Base-by-base conservation (phyloP, 2,888 invertebrate species). In the Hypena proboscidalis region DNA sequence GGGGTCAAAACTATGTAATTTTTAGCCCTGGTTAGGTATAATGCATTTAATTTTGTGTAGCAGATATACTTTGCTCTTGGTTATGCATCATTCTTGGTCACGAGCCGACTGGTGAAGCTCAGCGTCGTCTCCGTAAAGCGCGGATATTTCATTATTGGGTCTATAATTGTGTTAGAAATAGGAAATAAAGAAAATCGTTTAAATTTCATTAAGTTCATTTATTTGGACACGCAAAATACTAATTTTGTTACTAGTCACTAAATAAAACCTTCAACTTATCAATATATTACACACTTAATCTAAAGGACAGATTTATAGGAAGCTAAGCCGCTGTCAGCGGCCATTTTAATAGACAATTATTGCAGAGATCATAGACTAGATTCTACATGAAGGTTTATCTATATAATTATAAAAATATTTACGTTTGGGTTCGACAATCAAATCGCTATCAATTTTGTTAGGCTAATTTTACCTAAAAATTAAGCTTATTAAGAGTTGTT, bases 311-410 rank as follows among this genome's bases (percentile, higher is more conserved):
- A 79, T 73, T 77, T 66, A 60, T 73, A 75, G 83, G 84, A 83
- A 84, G 82, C 71, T 44, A 72, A 58, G 50, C 50, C 60, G 20
- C 61, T 64, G 25, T 35, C 53, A 65, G 65, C 53, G 55, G 35
- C 26, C 27, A 51, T 31, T 19, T 36, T 41, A 32, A 36, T 57
- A 64, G 60, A 64, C 59, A 49, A 68, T 70, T 80, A 85, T 86
- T 85, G 87, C 86, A 81, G 88, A 89, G 87, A 89, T 89, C 88
- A 85, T 68, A 85, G 88, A 89, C 88, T 88, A 88, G 88, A 87
- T 82, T 83, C 82, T 84, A 86, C 79, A 80, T 76, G 40, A 48
- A 56, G 44, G 52, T 43, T 38, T 27, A 36, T 41, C 45, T 26
- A 17, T 19, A 30, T n/a, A n/a, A n/a, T n/a, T n/a, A n/a, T n/a